Conservation (phyloP, 2,113 vertebrate species). For the Sapajus apella region DNA sequence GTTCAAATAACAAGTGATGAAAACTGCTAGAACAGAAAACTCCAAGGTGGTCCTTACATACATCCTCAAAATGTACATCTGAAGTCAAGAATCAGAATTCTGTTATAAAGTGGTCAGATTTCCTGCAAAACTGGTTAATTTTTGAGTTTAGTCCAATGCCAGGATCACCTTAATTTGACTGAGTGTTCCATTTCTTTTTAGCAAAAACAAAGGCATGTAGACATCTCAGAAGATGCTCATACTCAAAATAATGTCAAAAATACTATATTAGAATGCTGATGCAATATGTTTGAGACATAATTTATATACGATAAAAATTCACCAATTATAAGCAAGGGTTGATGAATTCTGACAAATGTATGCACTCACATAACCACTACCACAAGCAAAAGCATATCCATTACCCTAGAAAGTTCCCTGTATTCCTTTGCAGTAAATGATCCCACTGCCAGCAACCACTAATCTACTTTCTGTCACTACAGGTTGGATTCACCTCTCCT, state of each 20-base stretch:
- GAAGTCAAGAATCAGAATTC: slow-evolving; percentile 14
- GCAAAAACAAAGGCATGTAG: not conserved
- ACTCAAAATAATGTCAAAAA: slow-evolving; percentile 9
- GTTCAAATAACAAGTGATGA: slow-evolving; percentile 8
- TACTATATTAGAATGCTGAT: not conserved
- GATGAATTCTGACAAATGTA: not conserved
- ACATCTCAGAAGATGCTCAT: not conserved
- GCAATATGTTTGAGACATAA: not conserved
- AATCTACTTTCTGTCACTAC: not conserved
- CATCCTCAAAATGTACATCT: not conserved
- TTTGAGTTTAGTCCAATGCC: not conserved
- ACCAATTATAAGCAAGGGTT: not conserved
- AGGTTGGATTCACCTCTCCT: not conserved
- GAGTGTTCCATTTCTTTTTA: not conserved
- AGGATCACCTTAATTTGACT: not conserved
- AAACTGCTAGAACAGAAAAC: slow-evolving; percentile 5
- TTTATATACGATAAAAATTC: not conserved
- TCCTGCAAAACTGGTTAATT: not conserved
- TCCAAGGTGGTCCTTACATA: not conserved
- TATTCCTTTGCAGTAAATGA: not conserved
- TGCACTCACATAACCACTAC: not conserved
- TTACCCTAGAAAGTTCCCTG: not conserved
- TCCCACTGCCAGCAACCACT: not conserved
- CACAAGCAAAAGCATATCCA: not conserved
- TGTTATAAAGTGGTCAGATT: not conserved